Evolutionary conservation across 2,113 vertebrate species (phyloP).

Genomic region (Marmota flaviventris): DNA sequence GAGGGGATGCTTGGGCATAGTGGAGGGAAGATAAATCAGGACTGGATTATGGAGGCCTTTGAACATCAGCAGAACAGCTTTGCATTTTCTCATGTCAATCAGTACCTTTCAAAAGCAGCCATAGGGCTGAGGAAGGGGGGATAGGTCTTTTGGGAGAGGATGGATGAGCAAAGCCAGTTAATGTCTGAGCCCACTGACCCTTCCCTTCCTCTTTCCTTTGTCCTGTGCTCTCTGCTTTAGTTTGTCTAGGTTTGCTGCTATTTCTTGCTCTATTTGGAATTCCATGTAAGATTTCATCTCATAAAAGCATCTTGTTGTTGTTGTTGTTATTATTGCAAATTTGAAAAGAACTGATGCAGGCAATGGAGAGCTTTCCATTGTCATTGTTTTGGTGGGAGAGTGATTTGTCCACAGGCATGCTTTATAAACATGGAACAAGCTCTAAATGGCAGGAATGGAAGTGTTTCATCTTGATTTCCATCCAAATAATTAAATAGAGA

Average conservation of each 20-base stretch:
- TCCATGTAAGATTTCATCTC: background rate
- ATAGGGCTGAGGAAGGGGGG: background rate
- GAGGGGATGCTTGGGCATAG: background rate
- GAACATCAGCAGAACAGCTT: background rate
- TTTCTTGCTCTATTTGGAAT: background rate
- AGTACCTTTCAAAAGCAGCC: background rate
- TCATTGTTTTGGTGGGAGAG: background rate
- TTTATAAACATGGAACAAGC: background rate
- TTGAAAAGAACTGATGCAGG: background rate
- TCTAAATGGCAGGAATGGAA: background rate
- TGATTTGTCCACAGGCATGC: background rate
- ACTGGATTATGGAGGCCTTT: background rate
- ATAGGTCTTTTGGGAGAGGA: background rate
- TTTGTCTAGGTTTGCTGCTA: background rate
- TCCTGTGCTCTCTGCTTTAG: background rate
- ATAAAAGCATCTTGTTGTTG: background rate
- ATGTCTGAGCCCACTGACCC: background rate
- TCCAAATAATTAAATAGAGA: background rate
- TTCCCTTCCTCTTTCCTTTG: background rate
- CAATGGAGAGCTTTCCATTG: background rate
- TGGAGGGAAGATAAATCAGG: background rate
- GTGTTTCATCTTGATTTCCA: background rate
- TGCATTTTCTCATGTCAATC: background rate
- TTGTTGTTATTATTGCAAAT: background rate
- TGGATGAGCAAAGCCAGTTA: background rate